Evolutionary conservation across 1,140 invertebrate genomes (phyloP), one percentile per base, ranked within the genome.

Genomic region (Brachionus plicatilis): DNA sequence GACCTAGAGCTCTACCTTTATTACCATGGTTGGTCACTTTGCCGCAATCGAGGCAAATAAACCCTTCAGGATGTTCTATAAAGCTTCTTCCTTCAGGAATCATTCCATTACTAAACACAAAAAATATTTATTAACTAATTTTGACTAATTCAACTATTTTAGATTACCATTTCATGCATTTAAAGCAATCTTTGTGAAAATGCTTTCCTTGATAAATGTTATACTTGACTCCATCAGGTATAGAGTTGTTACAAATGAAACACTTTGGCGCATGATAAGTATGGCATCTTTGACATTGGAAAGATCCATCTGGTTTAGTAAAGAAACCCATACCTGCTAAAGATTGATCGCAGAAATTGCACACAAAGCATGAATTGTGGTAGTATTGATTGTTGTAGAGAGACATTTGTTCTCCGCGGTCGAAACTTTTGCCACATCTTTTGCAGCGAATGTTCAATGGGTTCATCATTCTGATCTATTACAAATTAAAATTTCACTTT

Each of bases 181-280:
- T 82, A 17, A 82, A 82, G 29, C 79, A 82, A 37, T 8, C 20
- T 47, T 82, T 82, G 33, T 82, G 79, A 82, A 82, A 82, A 27
- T 82, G 53, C 37, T 82, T 82, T 60, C 79, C 79, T 47, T 82
- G 79, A 82, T 82, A 82, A 82, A 82, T 68, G 12, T 82, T 82
- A 14, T 82, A 82, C 41, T 82, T 82, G 3, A 82, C 79, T 8
- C 79, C 79, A 68, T 82, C 79, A 9, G 79, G 79, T 82, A 82
- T 82, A 12, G 79, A 24, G 6, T 66, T 24, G 29, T 83, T 83
- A 41, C 82, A 83, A 43, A 68, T 17, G 17, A 68, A 68, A 56
- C 82, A 83, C 20, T 83, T 68, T 47, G 60, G 82, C 12, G 82
- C 60, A 72, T 83, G 60, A 41, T 83, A 68, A 53, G 29, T 56